These are phyloP conservation scores for Coregonus sp. DNA, from an alignment of 2,797 vertebrate genomes.

Conservation along the genomic window DNA sequence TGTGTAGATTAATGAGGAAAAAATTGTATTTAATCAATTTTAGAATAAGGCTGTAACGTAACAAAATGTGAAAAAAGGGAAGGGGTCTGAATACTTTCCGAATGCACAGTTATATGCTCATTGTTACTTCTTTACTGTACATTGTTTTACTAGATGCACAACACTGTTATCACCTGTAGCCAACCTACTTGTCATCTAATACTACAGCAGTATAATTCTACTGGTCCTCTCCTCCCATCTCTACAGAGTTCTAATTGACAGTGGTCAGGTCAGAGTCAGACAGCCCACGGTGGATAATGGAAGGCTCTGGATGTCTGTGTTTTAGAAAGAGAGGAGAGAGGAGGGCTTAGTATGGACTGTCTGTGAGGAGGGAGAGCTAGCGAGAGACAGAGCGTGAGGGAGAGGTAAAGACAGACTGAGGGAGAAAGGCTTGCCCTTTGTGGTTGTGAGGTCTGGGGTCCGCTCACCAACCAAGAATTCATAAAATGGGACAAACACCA, in stretches of 20 bases:
- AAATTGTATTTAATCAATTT: no score
- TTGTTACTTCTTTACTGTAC: no score
- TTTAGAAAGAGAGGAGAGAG: background rate
- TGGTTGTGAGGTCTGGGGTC: no score
- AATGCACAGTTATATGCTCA: no score
- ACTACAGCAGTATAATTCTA: background rate
- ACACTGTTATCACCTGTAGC: no score
- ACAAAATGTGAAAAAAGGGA: no score
- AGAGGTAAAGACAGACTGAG: constrained; percentile 26
- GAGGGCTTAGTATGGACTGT: background rate
- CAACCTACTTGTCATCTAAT: background rate
- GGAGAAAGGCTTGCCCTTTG: background rate
- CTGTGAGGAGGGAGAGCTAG: background rate
- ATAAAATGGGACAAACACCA: no score
- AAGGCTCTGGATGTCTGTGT: background rate
- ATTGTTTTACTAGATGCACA: no score
- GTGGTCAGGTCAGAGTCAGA: background rate
- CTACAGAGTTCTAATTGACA: background rate
- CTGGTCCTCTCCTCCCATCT: background rate
- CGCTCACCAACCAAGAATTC: no score
- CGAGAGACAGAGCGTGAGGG: constrained; percentile 17
- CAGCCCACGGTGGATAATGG: background rate
- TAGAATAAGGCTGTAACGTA: no score
- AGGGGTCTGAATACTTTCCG: no score
- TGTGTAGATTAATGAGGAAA: no score